Evolutionary conservation across 2,113 vertebrate species (phyloP).

Genomic region (Lipotes vexillifer): DNA sequence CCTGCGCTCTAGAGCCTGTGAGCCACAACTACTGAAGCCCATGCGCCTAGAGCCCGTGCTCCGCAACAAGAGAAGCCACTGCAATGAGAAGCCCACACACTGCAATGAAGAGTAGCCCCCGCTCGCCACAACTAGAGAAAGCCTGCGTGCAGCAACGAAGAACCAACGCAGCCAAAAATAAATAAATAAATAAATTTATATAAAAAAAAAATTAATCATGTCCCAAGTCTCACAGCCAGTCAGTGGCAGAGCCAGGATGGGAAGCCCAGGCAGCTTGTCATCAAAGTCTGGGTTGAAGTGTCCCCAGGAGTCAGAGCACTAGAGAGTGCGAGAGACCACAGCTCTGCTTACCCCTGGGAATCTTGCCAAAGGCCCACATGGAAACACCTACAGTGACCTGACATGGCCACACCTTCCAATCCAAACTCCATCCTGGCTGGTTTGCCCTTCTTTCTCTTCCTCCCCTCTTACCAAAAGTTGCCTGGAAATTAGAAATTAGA

Average conservation of each 20-base stretch:
- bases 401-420: not conserved
- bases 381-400: not conserved
- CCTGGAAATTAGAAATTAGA: not conserved
- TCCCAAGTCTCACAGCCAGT: not conserved
- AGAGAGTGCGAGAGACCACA: not conserved
- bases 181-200: too few species aligned
- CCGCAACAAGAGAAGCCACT: too few species aligned
- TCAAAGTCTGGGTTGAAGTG: not conserved
- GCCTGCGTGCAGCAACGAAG: too few species aligned
- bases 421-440: not conserved
- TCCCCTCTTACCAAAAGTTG: not conserved
- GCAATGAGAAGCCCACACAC: too few species aligned
- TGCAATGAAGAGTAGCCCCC: too few species aligned
- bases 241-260: not conserved
- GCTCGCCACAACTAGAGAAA: too few species aligned
- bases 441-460: not conserved
- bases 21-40: too few species aligned
- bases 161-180: too few species aligned
- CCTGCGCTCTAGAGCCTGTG: too few species aligned
- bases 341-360: not conserved
- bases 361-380: not conserved
- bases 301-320: not conserved
- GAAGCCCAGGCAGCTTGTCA: not conserved
- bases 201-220: not conserved
- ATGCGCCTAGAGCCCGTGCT: too few species aligned